A percentile compares a stretch with the other conserved stretches of the same genome.
Evolutionary conservation across 2,888 invertebrate species (phyloP).

Genomic region (Orthosia cruda): DNA sequence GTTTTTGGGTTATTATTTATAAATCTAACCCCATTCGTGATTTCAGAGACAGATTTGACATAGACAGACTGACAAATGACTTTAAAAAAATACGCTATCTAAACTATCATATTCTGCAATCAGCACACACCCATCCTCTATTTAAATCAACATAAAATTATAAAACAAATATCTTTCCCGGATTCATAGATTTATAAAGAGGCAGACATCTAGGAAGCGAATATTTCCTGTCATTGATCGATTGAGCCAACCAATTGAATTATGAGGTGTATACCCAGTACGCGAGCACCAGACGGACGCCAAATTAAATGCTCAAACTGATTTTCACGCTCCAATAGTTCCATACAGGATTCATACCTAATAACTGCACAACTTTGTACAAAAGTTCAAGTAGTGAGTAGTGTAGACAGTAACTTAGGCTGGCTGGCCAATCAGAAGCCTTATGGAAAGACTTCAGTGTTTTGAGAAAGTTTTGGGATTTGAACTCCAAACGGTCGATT

Average conservation of each 20-base stretch:
- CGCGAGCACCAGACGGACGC: slow-evolving; percentile 69
- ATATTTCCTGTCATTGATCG: slow-evolving; percentile 82
- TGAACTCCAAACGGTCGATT: neutral
- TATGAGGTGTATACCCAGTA: slow-evolving; percentile 73
- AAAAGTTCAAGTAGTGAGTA: no score
- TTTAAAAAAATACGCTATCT: no score
- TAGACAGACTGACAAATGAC: neutral
- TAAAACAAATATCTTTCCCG: slow-evolving; percentile 26
- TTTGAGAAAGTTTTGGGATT: neutral
- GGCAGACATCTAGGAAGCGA: slow-evolving; percentile 69
- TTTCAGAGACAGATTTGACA: neutral
- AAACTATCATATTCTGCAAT: neutral
- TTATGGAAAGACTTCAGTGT: slow-evolving; percentile 3
- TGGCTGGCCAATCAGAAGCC: no score
- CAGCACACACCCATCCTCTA: neutral
- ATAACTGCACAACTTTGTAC: no score
- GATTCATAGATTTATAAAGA: slow-evolving; percentile 43
- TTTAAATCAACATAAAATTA: neutral
- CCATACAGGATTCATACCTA: slow-evolving; percentile 67
- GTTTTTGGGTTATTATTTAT: neutral
- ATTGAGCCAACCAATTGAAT: slow-evolving; percentile 84
- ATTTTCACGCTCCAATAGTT: slow-evolving; percentile 81
- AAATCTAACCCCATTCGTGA: neutral
- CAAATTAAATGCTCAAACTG: slow-evolving; percentile 81
- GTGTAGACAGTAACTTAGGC: no score